Base-by-base conservation (phyloP, 2,888 invertebrate species). In the Rhamnusium bicolor region DNA sequence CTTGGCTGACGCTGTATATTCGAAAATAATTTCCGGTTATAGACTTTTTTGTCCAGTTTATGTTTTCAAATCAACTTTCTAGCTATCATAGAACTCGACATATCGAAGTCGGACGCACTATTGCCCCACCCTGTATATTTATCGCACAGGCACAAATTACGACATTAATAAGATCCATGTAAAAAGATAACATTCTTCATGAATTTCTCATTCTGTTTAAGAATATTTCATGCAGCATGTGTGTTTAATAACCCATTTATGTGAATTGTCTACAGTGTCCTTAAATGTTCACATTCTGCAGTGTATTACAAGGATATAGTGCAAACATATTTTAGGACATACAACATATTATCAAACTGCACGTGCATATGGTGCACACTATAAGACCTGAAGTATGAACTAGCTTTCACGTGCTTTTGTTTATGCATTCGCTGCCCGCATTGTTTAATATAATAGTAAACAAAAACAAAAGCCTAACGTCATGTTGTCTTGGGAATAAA, bases 401-500 rank as follows among this genome's bases (percentile, higher is more conserved):
- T 58, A 53, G 72, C 47, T 72, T 72, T 72, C 68, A 72, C 58
- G 63, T 71, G 72, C 72, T 69, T 56, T 62, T 74, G 74, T 69
- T 65, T 54, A 53, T 75, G 72, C 62, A 47, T 69, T 67, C 63
- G 24, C 67, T 49, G 68, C 76, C 76, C 76, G 74, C 76, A 77
- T 77, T 77, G 76, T 77, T 73, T 70, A 63, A 71, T 67, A 74
- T 70, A 70, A 72, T 72, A 61, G 68, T 68, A 65, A 77, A 74
- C 72, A 70, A 76, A 72, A 74, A 76, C 74, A 73, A 76, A 72
- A 67, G 73, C 75, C 61, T 54, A 71, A 61, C 62, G 69, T 69
- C 65, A 71, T 69, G 70, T 72, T 72, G 74, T 77, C 76, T 77
- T 72, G 53, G 68, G 73, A 73, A 80, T 74, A 80, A 77, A 77